phyloP scores from a whole-genome alignment of 2,888 invertebrate species.

The Balanococcus diminutus region DNA sequence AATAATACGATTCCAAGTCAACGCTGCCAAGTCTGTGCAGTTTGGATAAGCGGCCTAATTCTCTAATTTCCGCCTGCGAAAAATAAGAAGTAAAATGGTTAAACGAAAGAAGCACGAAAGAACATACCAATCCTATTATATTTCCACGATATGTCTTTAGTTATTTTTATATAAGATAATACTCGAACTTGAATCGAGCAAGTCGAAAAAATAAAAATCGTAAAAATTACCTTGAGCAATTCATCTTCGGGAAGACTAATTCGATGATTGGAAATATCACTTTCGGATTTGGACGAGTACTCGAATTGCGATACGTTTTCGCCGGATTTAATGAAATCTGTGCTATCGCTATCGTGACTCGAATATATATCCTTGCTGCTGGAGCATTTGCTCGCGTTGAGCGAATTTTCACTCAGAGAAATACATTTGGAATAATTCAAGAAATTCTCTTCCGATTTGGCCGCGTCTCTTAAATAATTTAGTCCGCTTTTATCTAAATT shows the following conservation, averaged over 20 bases:
- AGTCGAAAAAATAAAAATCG: not conserved
- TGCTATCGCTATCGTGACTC: conserved; percentile 51
- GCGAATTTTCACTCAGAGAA: conserved; percentile 49
- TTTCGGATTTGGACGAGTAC: conserved; percentile 51
- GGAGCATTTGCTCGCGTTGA: conserved; percentile 50
- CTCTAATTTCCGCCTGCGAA: conserved; percentile 50
- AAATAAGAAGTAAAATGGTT: too few relatives aligned
- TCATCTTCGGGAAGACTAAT: conserved; percentile 51
- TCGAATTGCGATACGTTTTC: conserved; percentile 53
- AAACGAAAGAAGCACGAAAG: not conserved
- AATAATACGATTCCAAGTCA: conserved; percentile 55
- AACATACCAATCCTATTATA: too few relatives aligned
- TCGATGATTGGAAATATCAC: conserved; percentile 53
- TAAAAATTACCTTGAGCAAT: conserved; percentile 31
- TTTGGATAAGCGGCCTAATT: conserved; percentile 53
- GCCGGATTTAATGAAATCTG: conserved; percentile 47
- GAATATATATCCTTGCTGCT: conserved; percentile 47
- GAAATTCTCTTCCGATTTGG: conserved; percentile 51
- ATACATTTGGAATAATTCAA: conserved; percentile 34
- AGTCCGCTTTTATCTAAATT: conserved; percentile 14
- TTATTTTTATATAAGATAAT: not conserved
- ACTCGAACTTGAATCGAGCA: not conserved
- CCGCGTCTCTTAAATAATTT: conserved; percentile 29
- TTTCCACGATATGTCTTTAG: not conserved
- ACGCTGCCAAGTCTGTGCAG: conserved; percentile 56